Conservation (phyloP, 2,888 invertebrate genomes). For the Rhodophaea formosa region DNA sequence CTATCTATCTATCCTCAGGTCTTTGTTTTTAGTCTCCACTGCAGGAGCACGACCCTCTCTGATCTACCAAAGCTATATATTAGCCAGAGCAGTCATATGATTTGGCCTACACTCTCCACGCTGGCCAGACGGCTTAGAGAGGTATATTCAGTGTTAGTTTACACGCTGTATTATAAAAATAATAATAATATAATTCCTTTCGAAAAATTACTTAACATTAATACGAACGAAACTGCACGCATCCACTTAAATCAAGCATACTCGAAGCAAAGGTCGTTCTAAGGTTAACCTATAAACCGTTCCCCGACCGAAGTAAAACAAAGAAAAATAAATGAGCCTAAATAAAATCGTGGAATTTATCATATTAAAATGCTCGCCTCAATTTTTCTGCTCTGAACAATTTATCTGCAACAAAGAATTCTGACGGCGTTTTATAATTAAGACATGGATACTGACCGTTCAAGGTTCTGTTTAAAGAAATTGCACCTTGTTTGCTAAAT, state of each 20-base stretch:
- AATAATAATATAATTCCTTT: background rate
- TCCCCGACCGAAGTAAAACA: background rate
- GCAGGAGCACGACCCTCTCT: no score
- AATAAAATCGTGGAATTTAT: slow-evolving; percentile 1
- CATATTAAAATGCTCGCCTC: slow-evolving; percentile 8
- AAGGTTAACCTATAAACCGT: slow-evolving; percentile 1
- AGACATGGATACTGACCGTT: slow-evolving; percentile 24
- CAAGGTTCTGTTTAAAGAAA: slow-evolving; percentile 16
- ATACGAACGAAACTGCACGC: background rate
- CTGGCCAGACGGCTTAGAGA: no score
- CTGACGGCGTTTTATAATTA: slow-evolving; percentile 26
- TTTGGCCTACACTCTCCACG: no score
- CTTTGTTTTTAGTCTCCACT: no score
- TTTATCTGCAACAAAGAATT: slow-evolving; percentile 27
- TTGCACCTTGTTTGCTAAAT: slow-evolving; percentile 9
- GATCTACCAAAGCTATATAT: no score
- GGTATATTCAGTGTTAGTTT: no score
- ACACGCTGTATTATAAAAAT: no score
- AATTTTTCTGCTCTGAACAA: slow-evolving; percentile 19
- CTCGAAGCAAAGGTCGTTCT: background rate
- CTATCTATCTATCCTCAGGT: no score
- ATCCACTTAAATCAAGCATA: background rate
- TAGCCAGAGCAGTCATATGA: no score
- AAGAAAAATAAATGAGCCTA: slow-evolving; percentile 1
- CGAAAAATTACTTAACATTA: background rate